phyloP scores from a whole-genome alignment of 2,888 invertebrate genomes.

The Ditula angustiorana region DNA sequence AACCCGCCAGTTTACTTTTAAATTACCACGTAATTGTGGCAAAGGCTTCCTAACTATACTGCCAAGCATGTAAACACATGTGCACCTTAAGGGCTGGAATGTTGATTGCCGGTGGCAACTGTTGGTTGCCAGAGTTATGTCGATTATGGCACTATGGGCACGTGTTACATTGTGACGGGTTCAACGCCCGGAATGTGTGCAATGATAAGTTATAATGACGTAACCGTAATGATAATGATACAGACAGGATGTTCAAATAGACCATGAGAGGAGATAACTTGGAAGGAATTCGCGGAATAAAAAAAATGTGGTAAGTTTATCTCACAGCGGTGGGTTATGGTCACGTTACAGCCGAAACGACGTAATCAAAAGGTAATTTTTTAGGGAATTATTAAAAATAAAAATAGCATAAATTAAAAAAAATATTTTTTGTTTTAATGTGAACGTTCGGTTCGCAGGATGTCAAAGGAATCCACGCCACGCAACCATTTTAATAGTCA shows the following conservation, averaged over 20 bases:
- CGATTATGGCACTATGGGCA: conserved; percentile 2
- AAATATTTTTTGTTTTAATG: no score
- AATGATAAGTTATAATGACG: conserved; percentile 11
- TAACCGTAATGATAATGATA: background rate
- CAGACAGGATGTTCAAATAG: conserved; percentile 9
- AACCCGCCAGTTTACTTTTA: conserved; percentile 13
- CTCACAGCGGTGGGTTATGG: no score
- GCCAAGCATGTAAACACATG: conserved; percentile 13
- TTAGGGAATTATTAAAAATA: no score
- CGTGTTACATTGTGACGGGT: conserved; percentile 11
- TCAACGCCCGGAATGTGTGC: conserved; percentile 9
- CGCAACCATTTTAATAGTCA: background rate
- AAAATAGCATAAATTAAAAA: no score
- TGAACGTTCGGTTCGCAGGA: no score
- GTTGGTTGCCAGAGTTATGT: background rate
- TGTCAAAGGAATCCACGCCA: background rate
- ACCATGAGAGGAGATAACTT: conserved; percentile 1
- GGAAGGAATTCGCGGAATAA: background rate
- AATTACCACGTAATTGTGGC: conserved; percentile 25
- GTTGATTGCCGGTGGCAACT: background rate
- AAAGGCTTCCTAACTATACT: conserved; percentile 12
- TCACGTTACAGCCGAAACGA: no score
- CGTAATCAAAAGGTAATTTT: no score
- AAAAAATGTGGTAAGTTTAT: no score
- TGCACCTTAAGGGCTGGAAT: conserved; percentile 4